Percentiles rank a stretch among this genome's conserved stretches.
Conservation (phyloP, 1,140 invertebrate genomes). For the Cepaea nemoralis region DNA sequence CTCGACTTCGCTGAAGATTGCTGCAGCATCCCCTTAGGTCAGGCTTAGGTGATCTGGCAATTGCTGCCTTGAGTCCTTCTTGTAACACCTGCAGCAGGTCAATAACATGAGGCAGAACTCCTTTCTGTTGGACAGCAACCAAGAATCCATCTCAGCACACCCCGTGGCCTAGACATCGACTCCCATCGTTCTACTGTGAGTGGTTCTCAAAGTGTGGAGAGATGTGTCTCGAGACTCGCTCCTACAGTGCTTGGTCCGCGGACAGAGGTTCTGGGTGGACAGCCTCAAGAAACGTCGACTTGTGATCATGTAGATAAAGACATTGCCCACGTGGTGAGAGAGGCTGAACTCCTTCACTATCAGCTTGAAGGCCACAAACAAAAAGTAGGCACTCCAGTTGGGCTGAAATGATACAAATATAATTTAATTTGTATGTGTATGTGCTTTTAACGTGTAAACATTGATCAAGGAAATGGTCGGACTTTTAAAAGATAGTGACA, state of each 20-base stretch:
- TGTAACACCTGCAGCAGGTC: too few relatives aligned
- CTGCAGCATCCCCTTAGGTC: too few relatives aligned
- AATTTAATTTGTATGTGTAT: too few relatives aligned
- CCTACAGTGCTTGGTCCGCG: neutral
- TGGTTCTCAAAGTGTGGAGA: neutral
- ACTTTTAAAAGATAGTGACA: too few relatives aligned
- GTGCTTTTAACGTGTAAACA: too few relatives aligned
- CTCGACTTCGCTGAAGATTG: too few relatives aligned
- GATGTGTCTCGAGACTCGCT: constrained; percentile 17
- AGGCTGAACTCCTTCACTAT: constrained; percentile 62
- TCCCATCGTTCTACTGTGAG: neutral
- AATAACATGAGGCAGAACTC: too few relatives aligned
- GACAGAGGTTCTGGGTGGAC: constrained; percentile 22
- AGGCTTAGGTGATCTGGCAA: too few relatives aligned
- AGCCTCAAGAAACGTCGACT: constrained; percentile 42
- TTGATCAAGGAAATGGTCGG: too few relatives aligned
- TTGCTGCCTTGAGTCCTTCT: too few relatives aligned
- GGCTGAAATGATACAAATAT: constrained; percentile 30
- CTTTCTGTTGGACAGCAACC: too few relatives aligned
- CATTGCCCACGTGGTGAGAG: constrained; percentile 63
- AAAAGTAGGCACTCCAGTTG: constrained; percentile 45
- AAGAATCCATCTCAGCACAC: too few relatives aligned
- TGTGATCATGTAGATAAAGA: constrained; percentile 60
- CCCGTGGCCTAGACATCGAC: constrained; percentile 3
- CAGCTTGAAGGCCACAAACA: constrained; percentile 49